Base-by-base conservation (phyloP, 2,888 invertebrate species). In the Halocaridina rubra region DNA sequence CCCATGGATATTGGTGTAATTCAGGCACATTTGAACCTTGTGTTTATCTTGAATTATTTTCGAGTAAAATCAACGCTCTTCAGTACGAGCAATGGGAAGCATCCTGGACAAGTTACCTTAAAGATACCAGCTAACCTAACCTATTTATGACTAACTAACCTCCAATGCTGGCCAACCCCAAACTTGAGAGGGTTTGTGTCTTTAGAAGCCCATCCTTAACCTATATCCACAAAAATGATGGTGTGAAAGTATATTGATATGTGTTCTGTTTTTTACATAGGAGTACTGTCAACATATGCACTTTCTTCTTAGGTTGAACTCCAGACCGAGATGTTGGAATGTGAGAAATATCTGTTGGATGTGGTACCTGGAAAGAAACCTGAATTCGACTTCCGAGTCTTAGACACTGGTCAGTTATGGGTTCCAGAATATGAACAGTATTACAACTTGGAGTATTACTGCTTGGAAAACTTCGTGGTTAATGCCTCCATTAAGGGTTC, bases 391-490 rank as follows among this genome's bases (percentile, higher is more conserved):
- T 82, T 86, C 82, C 57, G 82, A 4, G 82, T 86, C 39, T 39
- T 88, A 71, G 88, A 86, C 33, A 74, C 79, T 19, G 88, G 88
- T 10, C 77, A 64, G 29, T 72, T 88, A 33, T 88, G 84, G 81
- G 88, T 86, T 1, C 86, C 80, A 13, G 84, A 84, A 64, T 84
- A 84, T 75, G 84, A 85, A 57, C 33, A 32, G 24, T 69, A 86
- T 24, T 88, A 86, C 80, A 72, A 75, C 32, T 81, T 77, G 10
- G 67, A 61, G 3, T 57, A 81, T 39, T 88, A 88, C 81, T 88
- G 88, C 87, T 61, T 88, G 13, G 88, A 88, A 59, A 87, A 81
- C 74, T 82, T 88, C 57, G 85, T 86, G 33, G 32, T 27, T n/a
- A 67, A 86, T 74, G 71, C 79, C 57, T 33, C 61, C 24, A 78